Evolutionary conservation across 2,888 invertebrate species (phyloP).

Genomic region (Noctua janthina): DNA sequence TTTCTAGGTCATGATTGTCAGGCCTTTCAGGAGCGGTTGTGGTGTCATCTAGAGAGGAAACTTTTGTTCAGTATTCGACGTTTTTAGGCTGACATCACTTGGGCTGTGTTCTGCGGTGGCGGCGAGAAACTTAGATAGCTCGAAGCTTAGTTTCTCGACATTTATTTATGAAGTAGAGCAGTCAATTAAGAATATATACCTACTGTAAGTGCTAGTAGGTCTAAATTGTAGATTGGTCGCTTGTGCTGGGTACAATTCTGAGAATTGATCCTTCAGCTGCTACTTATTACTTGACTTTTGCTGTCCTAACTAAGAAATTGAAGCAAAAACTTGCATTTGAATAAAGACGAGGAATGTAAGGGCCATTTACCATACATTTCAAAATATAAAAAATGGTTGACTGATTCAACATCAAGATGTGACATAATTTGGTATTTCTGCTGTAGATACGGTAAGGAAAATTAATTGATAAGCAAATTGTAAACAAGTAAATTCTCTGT

Average conservation of each 20-base stretch:
- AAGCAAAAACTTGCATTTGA: neutral
- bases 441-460: neutral
- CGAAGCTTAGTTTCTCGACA: neutral
- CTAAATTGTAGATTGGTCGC: neutral
- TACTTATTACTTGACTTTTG: neutral
- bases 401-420: neutral
- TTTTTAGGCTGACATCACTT: slow-evolving; percentile 24
- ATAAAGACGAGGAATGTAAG: neutral
- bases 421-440: neutral
- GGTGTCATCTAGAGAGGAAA: slow-evolving; percentile 24
- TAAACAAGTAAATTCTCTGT: neutral
- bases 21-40: slow-evolving; percentile 27
- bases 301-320: neutral
- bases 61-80: slow-evolving; percentile 40
- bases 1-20: slow-evolving; percentile 50
- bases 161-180: slow-evolving; percentile 9
- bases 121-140: slow-evolving; percentile 32
- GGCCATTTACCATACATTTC: neutral
- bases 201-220: neutral
- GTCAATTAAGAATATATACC: slow-evolving; percentile 16
- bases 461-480: neutral
- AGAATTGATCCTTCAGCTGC: neutral
- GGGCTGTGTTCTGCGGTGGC: slow-evolving; percentile 4
- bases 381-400: no score
- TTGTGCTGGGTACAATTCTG: neutral